These are phyloP conservation scores for Bufo gargarizans DNA, from an alignment of 2,113 vertebrate genomes.

Conservation along the genomic window DNA sequence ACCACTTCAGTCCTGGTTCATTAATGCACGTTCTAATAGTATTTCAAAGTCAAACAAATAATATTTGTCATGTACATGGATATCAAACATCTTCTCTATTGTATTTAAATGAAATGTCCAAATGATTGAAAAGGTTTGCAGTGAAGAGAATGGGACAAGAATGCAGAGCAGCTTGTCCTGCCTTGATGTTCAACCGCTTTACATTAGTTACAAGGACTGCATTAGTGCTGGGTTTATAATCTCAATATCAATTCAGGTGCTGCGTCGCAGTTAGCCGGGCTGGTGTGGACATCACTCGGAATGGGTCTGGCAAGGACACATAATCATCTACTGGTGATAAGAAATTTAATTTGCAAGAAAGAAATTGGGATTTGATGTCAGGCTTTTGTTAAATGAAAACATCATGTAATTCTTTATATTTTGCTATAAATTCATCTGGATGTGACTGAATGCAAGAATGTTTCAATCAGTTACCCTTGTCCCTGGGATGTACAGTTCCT, in stretches of 20 bases:
- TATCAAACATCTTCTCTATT: conserved; percentile 79
- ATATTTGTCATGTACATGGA: conserved; percentile 79
- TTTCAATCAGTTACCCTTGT: conserved; percentile 32
- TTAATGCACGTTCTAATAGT: conserved; percentile 78
- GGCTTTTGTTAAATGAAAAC: conserved; percentile 26
- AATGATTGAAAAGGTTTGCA: conserved; percentile 80
- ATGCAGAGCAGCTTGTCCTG: conserved; percentile 59
- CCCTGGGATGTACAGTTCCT: conserved; percentile 4
- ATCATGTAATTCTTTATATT: background rate
- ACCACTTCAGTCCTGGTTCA: conserved; percentile 72
- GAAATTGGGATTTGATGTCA: conserved; percentile 20
- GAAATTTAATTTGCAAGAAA: conserved; percentile 35
- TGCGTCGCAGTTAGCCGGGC: background rate
- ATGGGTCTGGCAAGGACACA: conserved; percentile 6
- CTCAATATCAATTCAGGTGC: conserved; percentile 21
- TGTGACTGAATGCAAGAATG: conserved; percentile 1
- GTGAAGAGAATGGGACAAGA: conserved; percentile 72
- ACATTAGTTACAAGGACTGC: conserved; percentile 6
- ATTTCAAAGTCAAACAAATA: conserved; percentile 83
- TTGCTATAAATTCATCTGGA: conserved; percentile 42
- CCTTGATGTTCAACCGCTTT: conserved; percentile 57
- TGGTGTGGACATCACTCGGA: conserved; percentile 16
- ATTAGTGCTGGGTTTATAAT: background rate
- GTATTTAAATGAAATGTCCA: conserved; percentile 84
- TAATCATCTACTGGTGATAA: conserved; percentile 29